Conservation (phyloP, 2,888 invertebrate species). For the Drosophila prostipennis region DNA sequence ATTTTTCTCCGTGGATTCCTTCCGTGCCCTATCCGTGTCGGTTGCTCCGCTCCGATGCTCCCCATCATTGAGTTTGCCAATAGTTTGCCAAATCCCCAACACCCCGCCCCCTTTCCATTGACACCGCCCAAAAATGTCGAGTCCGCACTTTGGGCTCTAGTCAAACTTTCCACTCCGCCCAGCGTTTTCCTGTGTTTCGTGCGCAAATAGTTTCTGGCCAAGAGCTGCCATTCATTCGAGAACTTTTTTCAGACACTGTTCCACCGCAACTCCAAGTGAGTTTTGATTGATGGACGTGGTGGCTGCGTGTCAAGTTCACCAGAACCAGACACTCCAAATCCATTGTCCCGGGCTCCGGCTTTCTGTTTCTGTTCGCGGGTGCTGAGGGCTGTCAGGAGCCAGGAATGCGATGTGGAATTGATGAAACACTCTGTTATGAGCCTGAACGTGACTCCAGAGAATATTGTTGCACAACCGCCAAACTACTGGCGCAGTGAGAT, state of each 20-base stretch:
- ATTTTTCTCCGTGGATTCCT: slow-evolving; percentile 19
- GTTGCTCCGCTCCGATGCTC: slow-evolving; percentile 48
- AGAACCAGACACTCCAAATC: slow-evolving; percentile 40
- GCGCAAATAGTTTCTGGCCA: slow-evolving; percentile 47
- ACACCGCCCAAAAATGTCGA: slow-evolving; percentile 31
- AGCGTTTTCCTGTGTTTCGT: slow-evolving; percentile 21
- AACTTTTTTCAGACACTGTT: slow-evolving; percentile 9
- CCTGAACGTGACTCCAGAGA: slow-evolving; percentile 25
- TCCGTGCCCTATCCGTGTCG: slow-evolving; percentile 35
- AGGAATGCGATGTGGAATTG: slow-evolving; percentile 27
- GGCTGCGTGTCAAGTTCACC: slow-evolving; percentile 34
- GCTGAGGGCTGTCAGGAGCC: slow-evolving; percentile 23
- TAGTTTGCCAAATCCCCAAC: slow-evolving; percentile 37
- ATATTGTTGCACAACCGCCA: background rate
- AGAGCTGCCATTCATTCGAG: slow-evolving; percentile 11
- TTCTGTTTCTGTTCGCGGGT: slow-evolving; percentile 4
- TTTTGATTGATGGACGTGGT: slow-evolving; percentile 47
- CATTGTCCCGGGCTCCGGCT: slow-evolving; percentile 28
- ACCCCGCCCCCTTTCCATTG: slow-evolving; percentile 26
- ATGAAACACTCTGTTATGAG: slow-evolving; percentile 32
- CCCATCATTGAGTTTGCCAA: slow-evolving; percentile 60
- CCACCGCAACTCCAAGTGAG: slow-evolving; percentile 35
- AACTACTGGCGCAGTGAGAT: background rate
- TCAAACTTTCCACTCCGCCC: slow-evolving; percentile 39
- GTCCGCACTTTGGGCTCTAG: slow-evolving; percentile 38